A percentile compares a stretch with the other conserved stretches of the same genome.
These are phyloP conservation scores for Centrocercus urophasianus DNA, from an alignment of 2,113 vertebrate species.

Conservation along the genomic window DNA sequence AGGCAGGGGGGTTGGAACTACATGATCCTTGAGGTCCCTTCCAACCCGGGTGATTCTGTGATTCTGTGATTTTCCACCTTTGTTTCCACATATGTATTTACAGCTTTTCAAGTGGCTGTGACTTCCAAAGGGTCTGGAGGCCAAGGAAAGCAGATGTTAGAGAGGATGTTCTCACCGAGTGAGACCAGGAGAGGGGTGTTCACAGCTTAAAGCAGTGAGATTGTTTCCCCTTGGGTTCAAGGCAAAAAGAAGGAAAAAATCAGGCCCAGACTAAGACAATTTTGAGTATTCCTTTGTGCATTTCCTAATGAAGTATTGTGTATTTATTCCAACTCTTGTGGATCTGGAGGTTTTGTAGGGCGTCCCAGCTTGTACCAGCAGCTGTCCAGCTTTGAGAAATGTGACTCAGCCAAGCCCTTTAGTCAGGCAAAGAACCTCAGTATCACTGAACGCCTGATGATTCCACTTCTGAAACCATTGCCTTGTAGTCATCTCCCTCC, in stretches of 20 bases:
- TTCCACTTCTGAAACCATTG: not conserved
- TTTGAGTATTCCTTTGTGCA: not conserved
- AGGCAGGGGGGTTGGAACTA: too few species aligned
- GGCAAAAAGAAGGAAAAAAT: not conserved
- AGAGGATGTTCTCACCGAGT: not conserved
- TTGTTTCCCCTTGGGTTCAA: not conserved
- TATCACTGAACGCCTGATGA: not conserved
- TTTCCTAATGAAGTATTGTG: not conserved
- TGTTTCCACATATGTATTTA: not conserved
- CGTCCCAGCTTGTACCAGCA: not conserved
- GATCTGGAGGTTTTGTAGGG: not conserved
- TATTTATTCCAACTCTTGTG: not conserved
- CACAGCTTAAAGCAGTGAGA: not conserved
- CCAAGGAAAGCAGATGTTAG: not conserved
- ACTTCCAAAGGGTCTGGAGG: not conserved
- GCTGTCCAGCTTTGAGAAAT: not conserved
- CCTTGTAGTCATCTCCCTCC: conserved; percentile 3
- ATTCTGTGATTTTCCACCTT: not conserved
- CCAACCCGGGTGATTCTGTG: not conserved
- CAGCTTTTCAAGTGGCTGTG: not conserved
- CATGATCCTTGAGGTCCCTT: too few species aligned
- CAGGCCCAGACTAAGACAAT: not conserved
- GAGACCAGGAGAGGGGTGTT: not conserved
- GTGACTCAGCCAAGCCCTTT: not conserved
- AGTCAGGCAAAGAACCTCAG: fast-evolving